Conservation (phyloP, 2,888 invertebrate species). For the Lysandra bellargus region DNA sequence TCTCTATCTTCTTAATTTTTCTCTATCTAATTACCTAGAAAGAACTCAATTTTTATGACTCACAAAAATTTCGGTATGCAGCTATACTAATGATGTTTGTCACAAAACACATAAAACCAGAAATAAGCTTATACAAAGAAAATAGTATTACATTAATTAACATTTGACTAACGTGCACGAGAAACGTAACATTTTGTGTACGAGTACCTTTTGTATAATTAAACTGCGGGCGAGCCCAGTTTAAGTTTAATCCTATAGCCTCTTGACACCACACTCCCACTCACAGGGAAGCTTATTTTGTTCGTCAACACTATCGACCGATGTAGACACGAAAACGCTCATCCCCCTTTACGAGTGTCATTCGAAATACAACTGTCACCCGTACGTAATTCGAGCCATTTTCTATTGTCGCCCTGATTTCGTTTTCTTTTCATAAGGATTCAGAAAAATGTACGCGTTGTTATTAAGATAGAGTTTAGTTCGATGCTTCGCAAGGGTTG, state of each 20-base stretch:
- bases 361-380: constrained; percentile 61
- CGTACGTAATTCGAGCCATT: constrained; percentile 57
- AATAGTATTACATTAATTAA: constrained; percentile 67
- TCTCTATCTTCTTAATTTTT: no score
- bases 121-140: not conserved
- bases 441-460: constrained; percentile 58
- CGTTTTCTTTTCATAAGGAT: constrained; percentile 56
- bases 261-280: constrained; percentile 76
- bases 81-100: no score
- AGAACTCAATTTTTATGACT: no score
- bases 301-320: constrained; percentile 78
- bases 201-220: constrained; percentile 77
- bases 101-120: not conserved
- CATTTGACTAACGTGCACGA: constrained; percentile 65
- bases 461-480: constrained; percentile 61
- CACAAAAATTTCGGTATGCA: no score
- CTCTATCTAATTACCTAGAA: no score
- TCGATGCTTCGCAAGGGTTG: constrained; percentile 28
- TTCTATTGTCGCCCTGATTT: constrained; percentile 49
- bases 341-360: constrained; percentile 59
- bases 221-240: constrained; percentile 77
- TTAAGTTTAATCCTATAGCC: constrained; percentile 80
- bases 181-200: constrained; percentile 62
- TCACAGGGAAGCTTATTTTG: constrained; percentile 76
- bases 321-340: constrained; percentile 68